These are phyloP conservation scores for Sebastes steindachneri DNA, from an alignment of 2,797 vertebrate genomes.

Conservation along the genomic window DNA sequence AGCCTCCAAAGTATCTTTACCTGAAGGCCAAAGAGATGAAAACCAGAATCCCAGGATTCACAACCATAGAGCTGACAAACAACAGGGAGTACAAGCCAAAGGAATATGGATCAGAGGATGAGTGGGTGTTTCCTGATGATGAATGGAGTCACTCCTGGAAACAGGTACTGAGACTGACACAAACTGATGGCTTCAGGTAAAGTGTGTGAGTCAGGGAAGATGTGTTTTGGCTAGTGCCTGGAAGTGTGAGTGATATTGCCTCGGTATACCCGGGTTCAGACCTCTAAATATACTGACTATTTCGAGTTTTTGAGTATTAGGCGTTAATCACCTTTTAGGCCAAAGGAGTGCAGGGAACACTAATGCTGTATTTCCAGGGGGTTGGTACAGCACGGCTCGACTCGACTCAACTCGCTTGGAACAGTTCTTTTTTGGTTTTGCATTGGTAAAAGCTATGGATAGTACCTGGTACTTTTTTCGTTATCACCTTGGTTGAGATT, in stretches of 20 bases:
- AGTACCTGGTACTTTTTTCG: not conserved
- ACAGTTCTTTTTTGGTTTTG: not conserved
- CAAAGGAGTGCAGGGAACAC: not conserved
- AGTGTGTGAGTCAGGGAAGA: not conserved
- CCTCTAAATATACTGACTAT: not conserved
- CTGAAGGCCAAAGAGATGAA: conserved; percentile 48
- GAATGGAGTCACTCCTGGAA: conserved; percentile 72
- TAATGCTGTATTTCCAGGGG: not conserved
- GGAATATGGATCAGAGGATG: not conserved
- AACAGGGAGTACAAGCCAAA: conserved; percentile 36
- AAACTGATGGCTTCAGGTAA: not conserved
- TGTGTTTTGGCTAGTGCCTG: not conserved
- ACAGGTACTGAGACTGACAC: conserved; percentile 48
- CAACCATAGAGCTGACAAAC: conserved; percentile 16
- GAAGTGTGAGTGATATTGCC: not conserved
- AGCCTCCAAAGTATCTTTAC: conserved; percentile 69
- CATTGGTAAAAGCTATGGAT: not conserved
- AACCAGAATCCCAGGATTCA: conserved; percentile 19
- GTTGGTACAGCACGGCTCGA: not conserved
- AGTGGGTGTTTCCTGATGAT: not conserved
- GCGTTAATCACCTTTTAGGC: not conserved
- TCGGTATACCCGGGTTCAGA: not conserved
- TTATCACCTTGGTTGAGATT: no score
- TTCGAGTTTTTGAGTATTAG: not conserved
- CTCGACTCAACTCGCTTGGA: not conserved